Base-by-base conservation (phyloP, 2,113 vertebrate species). In the Labeo rohita region DNA sequence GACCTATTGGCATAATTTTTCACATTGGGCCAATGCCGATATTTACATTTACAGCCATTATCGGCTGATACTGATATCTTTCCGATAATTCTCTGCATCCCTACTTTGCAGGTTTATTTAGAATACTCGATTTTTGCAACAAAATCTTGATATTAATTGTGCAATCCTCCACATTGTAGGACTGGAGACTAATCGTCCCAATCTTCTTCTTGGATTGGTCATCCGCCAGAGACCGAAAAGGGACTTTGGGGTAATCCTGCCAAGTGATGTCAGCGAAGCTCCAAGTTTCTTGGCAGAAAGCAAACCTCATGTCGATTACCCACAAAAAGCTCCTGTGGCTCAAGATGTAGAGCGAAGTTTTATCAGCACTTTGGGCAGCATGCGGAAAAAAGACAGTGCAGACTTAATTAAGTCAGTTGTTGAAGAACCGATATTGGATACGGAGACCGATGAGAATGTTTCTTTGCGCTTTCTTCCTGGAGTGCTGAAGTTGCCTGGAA, bases 141-240 rank as follows among this genome's bases (percentile, higher is more conserved):
- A 80, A 45, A 66, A 66, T 80, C 12, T 28, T 16, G 9, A 59
- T 43, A 50, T 61, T 79, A 68, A 68, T 66, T 6, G 9, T 49
- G 10, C 36, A 39, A 39, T 78, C 1, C 63, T 65, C 56, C 4
- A 92, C 92, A 92, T 91, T 75, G 79, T 92, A 99, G 98, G 98
- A 34, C 96, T 99, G 89, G 98, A 99, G 93, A 94, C 95, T 63
- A 97, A 97, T 90, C 96, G 97, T 91, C 94, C 95, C 88, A 99
- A 99, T 92, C 94, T 99, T 6, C 95, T 99, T 65, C 92, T 99
- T 84, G 98, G 97, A 82, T 93, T 99, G 83, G 96, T 99, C 85
- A 99, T 99, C 90, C 97, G 98, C 63, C 98, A 99, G 84, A 96
- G 97, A 90, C 92, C 96, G 23, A 98, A 98, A 92, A 96, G 96